These are phyloP conservation scores for Scyliorhinus canicula DNA, from an alignment of 2,797 vertebrate genomes.

Conservation along the genomic window DNA sequence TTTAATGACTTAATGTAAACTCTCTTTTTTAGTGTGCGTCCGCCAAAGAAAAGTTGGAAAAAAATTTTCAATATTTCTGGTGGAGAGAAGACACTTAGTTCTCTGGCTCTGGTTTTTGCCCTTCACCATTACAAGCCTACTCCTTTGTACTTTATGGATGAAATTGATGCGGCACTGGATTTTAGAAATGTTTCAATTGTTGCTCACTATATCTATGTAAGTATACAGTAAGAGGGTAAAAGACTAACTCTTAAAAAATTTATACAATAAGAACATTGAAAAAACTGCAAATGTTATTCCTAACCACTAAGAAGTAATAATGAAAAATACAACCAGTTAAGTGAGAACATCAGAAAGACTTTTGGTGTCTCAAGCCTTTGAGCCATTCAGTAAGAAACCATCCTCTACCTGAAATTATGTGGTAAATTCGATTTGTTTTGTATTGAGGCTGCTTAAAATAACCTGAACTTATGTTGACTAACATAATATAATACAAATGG, in stretches of 20 bases:
- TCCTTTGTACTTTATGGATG: conserved; percentile 96
- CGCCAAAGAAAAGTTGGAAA: conserved; percentile 98
- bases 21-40: conserved; percentile 72
- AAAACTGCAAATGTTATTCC: neutral
- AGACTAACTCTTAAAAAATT: neutral
- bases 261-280: neutral
- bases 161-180: conserved; percentile 94
- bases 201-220: conserved; percentile 92
- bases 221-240: conserved; percentile 49
- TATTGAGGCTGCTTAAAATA: neutral
- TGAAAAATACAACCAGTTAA: neutral
- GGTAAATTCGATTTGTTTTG: neutral
- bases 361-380: neutral
- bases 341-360: neutral
- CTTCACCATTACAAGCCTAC: conserved; percentile 97
- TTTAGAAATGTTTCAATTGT: conserved; percentile 98
- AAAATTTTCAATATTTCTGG: conserved; percentile 97
- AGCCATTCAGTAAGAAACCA: neutral
- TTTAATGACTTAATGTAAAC: neutral
- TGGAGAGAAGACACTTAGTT: conserved; percentile 95
- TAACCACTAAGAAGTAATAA: neutral
- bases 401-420: no score
- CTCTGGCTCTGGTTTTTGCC: conserved; percentile 89
- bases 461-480: neutral
- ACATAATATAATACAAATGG: neutral